Conservation (phyloP, 2,113 vertebrate species). For the Sander vitreus region DNA sequence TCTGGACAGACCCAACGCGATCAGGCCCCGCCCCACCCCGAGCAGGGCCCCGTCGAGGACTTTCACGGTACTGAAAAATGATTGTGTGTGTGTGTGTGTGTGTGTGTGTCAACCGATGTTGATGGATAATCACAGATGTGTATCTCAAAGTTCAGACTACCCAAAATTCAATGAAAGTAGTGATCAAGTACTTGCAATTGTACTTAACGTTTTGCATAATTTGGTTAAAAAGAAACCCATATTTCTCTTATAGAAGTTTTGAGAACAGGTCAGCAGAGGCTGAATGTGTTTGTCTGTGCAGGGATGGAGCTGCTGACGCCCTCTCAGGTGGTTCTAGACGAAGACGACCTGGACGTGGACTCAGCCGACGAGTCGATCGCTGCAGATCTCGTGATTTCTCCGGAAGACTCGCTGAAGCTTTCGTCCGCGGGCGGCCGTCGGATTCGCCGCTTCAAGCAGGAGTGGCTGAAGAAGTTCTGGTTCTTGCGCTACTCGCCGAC, state of each 20-base stretch:
- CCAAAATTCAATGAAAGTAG: too few relatives aligned
- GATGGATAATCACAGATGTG: too few relatives aligned
- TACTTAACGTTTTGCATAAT: too few relatives aligned
- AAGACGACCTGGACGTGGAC: conserved; percentile 95
- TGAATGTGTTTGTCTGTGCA: conserved; percentile 69
- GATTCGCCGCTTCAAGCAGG: conserved; percentile 96
- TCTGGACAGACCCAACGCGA: conserved; percentile 19
- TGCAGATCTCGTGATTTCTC: conserved; percentile 89
- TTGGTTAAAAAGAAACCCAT: too few relatives aligned
- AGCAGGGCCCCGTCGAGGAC: conserved; percentile 90
- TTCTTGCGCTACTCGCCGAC: conserved; percentile 96
- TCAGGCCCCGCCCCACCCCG: conserved; percentile 83
- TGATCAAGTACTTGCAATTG: too few relatives aligned
- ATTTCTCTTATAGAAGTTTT: too few relatives aligned
- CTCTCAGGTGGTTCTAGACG: conserved; percentile 89
- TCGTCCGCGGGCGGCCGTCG: conserved; percentile 86
- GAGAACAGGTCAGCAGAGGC: neutral
- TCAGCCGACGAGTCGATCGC: conserved; percentile 94
- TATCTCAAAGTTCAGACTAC: too few relatives aligned
- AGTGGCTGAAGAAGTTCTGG: conserved; percentile 99
- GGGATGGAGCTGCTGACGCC: conserved; percentile 91
- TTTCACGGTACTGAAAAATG: conserved; percentile 79
- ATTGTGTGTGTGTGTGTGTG: too few relatives aligned
- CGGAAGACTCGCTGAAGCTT: conserved; percentile 91
- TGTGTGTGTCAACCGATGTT: too few relatives aligned